Evolutionary conservation across 2,797 vertebrate species (phyloP).

Genomic region (Potorous gilbertii): DNA sequence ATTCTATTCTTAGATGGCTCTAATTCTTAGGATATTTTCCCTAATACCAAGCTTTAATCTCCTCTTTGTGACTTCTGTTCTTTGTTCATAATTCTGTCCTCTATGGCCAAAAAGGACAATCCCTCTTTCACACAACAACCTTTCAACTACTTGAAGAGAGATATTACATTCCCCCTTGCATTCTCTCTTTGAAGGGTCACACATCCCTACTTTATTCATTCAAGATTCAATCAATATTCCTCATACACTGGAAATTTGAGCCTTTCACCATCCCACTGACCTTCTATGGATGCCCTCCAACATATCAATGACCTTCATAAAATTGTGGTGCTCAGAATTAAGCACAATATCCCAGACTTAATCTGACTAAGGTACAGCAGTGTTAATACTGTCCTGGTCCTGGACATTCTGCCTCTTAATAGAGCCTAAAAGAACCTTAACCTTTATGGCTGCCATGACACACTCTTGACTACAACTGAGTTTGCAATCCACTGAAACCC

Average conservation of each 20-base stretch:
- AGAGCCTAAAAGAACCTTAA: neutral
- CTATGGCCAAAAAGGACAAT: neutral
- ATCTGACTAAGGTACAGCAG: neutral
- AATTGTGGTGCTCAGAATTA: neutral
- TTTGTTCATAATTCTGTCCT: neutral
- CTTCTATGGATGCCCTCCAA: neutral
- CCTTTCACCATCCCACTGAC: neutral
- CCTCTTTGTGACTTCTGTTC: neutral
- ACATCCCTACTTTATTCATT: neutral
- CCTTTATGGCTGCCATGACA: neutral
- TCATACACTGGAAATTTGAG: neutral
- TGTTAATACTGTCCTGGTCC: neutral
- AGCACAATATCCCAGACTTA: neutral
- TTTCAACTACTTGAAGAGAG: neutral
- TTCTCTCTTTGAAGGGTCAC: neutral
- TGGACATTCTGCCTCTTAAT: neutral
- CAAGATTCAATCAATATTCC: neutral
- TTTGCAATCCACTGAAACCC: neutral
- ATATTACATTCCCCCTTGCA: neutral
- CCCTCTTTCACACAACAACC: neutral
- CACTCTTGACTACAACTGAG: neutral
- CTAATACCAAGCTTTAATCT: neutral
- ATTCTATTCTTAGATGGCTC: neutral
- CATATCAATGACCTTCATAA: neutral
- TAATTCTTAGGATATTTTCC: neutral